phyloP scores from a whole-genome alignment of 1,140 invertebrate species.

The Cyclargus thomasi region DNA sequence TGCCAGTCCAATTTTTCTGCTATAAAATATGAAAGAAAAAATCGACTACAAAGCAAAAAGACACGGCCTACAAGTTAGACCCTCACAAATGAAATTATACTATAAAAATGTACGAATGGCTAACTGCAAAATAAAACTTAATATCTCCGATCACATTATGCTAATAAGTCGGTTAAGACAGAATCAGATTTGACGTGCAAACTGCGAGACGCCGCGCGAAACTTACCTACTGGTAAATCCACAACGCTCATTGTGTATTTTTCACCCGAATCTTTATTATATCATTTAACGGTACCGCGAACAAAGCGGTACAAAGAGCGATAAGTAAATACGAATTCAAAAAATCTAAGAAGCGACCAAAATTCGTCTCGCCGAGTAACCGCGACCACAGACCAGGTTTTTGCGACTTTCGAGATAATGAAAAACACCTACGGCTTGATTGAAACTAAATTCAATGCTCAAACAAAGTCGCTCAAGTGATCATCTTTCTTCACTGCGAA shows the following conservation, averaged over 20 bases:
- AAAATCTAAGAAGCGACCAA: neutral
- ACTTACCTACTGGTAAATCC: neutral
- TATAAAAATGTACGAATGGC: too few relatives aligned
- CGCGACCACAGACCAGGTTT: neutral
- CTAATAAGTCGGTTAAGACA: neutral
- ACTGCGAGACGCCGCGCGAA: neutral
- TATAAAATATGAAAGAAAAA: too few relatives aligned
- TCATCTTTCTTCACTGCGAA: neutral
- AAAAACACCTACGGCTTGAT: conserved; percentile 9
- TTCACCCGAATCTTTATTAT: neutral
- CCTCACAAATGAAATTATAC: too few relatives aligned
- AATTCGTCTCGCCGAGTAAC: conserved; percentile 11
- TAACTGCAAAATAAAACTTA: too few relatives aligned
- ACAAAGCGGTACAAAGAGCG: conserved; percentile 12
- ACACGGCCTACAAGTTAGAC: too few relatives aligned
- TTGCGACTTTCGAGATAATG: conserved; percentile 5
- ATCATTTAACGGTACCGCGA: conserved; percentile 11
- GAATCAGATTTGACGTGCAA: neutral
- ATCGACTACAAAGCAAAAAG: too few relatives aligned
- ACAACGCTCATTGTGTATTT: neutral
- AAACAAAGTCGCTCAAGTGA: neutral
- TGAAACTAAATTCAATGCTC: conserved; percentile 15
- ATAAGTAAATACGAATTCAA: conserved; percentile 8
- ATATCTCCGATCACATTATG: too few relatives aligned
- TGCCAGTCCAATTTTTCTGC: too few relatives aligned